Conservation (phyloP, 1,140 invertebrate genomes). For the Parasteatoda tepidariorum region DNA sequence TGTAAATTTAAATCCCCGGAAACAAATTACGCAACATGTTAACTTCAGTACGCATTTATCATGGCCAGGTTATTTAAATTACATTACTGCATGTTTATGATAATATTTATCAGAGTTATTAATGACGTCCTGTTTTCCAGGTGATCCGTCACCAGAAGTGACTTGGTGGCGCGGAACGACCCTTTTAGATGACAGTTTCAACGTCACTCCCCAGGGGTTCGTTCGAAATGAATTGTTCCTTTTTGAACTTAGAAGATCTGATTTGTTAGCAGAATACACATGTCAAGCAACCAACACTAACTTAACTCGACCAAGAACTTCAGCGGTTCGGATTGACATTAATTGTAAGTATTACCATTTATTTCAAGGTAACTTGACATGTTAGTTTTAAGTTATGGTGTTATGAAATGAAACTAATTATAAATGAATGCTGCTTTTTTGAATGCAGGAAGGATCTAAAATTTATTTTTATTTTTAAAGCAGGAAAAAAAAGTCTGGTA, state of each 20-base stretch:
- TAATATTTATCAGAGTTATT: neutral
- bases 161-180: constrained; percentile 65
- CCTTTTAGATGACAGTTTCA: constrained; percentile 64
- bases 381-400: neutral
- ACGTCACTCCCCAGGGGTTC: constrained; percentile 61
- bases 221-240: constrained; percentile 76
- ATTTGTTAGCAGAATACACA: constrained; percentile 84
- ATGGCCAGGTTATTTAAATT: neutral
- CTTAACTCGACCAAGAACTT: constrained; percentile 72
- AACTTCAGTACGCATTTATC: neutral
- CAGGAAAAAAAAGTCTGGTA: too few relatives aligned
- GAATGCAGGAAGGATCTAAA: too few relatives aligned
- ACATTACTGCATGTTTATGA: neutral
- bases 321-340: constrained; percentile 65
- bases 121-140: constrained; percentile 46
- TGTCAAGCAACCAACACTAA: constrained; percentile 86
- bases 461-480: too few relatives aligned
- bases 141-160: constrained; percentile 64
- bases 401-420: too few relatives aligned
- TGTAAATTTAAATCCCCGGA: too few relatives aligned
- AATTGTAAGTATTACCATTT: constrained; percentile 65
- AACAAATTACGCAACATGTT: too few relatives aligned
- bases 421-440: neutral
- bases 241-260: constrained; percentile 78
- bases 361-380: too few relatives aligned